Conservation (phyloP, 1,140 invertebrate genomes). For the Zaprionus ghesquierei region DNA sequence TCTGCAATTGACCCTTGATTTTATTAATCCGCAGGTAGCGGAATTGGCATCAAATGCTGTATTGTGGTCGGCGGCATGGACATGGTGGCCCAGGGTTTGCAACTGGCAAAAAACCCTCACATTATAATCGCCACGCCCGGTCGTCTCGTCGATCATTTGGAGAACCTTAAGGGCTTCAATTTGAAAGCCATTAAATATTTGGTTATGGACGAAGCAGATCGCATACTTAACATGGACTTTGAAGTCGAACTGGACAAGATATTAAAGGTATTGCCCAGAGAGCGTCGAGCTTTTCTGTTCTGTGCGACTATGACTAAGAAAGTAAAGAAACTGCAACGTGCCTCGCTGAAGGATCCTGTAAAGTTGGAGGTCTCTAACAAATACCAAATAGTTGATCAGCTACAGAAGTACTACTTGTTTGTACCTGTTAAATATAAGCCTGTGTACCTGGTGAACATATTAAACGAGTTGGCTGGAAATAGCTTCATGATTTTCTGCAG, state of each 20-base stretch:
- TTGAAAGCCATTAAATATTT: slow-evolving; percentile 94
- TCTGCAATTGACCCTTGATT: background rate
- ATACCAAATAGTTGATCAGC: slow-evolving; percentile 98
- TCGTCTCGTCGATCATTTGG: slow-evolving; percentile 93
- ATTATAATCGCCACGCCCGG: slow-evolving; percentile 97
- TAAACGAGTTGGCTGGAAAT: slow-evolving; percentile 98
- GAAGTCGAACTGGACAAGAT: slow-evolving; percentile 98
- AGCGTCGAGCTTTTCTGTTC: slow-evolving; percentile 94
- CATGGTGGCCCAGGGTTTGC: slow-evolving; percentile 96
- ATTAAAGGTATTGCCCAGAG: slow-evolving; percentile 93
- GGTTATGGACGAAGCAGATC: slow-evolving; percentile 98
- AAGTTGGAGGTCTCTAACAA: slow-evolving; percentile 98
- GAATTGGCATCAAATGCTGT: slow-evolving; percentile 96
- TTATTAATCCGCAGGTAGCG: slow-evolving; percentile 84
- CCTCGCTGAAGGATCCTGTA: slow-evolving; percentile 95
- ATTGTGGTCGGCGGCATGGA: slow-evolving; percentile 99
- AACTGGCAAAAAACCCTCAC: slow-evolving; percentile 97
- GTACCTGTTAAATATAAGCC: slow-evolving; percentile 99
- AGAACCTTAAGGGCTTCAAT: slow-evolving; percentile 97
- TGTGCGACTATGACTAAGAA: slow-evolving; percentile 99
- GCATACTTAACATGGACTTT: slow-evolving; percentile 98
- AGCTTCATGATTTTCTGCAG: slow-evolving; percentile 98
- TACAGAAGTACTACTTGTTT: slow-evolving; percentile 98
- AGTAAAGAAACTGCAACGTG: slow-evolving; percentile 97
- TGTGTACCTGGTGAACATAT: slow-evolving; percentile 96